phyloP scores from a whole-genome alignment of 1,140 invertebrate genomes.

The Trichonephila clavipes region DNA sequence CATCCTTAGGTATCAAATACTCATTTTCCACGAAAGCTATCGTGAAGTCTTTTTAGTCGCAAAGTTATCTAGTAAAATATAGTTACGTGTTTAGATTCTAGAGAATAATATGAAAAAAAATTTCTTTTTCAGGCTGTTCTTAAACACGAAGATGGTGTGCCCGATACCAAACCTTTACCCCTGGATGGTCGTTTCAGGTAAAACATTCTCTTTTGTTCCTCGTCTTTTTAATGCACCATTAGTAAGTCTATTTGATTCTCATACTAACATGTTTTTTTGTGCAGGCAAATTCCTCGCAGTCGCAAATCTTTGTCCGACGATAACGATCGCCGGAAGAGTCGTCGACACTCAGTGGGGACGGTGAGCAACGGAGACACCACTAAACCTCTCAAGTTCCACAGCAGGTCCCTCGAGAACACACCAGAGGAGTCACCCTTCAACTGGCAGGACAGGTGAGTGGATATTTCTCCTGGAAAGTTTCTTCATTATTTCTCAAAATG shows the following conservation, averaged over 20 bases:
- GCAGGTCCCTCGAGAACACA: constrained; percentile 61
- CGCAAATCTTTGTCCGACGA: constrained; percentile 84
- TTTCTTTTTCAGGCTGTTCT: constrained; percentile 86
- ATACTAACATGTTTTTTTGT: not conserved
- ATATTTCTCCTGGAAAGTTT: not conserved
- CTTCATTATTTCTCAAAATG: no score
- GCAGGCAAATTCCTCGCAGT: constrained; percentile 87
- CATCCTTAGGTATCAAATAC: no score
- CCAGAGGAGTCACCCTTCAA: constrained; percentile 51
- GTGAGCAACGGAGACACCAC: constrained; percentile 3
- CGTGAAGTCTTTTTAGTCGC: no score
- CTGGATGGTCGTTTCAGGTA: constrained; percentile 90
- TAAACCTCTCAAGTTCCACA: constrained; percentile 32
- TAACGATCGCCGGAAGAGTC: constrained; percentile 77
- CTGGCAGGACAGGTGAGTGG: constrained; percentile 61
- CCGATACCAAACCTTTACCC: constrained; percentile 85
- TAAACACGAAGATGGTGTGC: constrained; percentile 92
- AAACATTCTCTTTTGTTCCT: constrained; percentile 25
- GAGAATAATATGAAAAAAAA: no score
- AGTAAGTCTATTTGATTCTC: not conserved
- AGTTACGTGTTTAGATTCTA: no score
- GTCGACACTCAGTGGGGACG: constrained; percentile 77
- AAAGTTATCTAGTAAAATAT: no score
- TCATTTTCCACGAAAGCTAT: no score
- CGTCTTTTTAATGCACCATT: no score